phyloP scores from a whole-genome alignment of 2,113 vertebrate species.

The Picathartes gymnocephalus region DNA sequence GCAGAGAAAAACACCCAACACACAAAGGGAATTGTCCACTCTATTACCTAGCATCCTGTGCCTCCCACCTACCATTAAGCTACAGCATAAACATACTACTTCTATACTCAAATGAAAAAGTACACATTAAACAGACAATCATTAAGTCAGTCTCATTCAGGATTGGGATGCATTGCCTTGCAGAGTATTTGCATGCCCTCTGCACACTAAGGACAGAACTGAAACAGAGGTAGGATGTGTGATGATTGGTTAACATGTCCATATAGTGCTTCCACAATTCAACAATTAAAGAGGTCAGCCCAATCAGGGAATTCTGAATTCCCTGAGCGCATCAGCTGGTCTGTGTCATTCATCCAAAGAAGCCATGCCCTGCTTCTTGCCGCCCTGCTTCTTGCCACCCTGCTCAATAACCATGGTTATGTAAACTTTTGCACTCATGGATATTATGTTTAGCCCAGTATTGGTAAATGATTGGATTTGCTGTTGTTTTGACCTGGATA shows the following conservation, averaged over 20 bases:
- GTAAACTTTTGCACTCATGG: background rate
- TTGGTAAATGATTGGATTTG: background rate
- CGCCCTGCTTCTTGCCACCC: background rate
- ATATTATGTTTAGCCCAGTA: background rate
- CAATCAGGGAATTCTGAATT: background rate
- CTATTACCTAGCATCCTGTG: background rate
- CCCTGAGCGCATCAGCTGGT: background rate
- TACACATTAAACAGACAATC: background rate
- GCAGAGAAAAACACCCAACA: background rate
- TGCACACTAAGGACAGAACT: background rate
- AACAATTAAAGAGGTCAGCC: background rate
- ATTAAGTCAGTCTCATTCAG: background rate
- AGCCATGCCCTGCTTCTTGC: background rate
- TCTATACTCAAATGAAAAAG: background rate
- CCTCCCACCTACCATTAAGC: background rate
- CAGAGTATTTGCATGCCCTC: background rate
- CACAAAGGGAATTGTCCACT: background rate
- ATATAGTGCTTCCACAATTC: background rate
- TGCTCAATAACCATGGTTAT: background rate
- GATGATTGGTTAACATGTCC: background rate
- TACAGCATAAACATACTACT: background rate
- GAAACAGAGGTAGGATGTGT: background rate
- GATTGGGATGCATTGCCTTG: background rate
- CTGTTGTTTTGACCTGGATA: background rate
- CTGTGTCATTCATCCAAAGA: background rate